Evolutionary conservation across 2,888 invertebrate genomes (phyloP).

Genomic region (Apomyelois bistriatella): DNA sequence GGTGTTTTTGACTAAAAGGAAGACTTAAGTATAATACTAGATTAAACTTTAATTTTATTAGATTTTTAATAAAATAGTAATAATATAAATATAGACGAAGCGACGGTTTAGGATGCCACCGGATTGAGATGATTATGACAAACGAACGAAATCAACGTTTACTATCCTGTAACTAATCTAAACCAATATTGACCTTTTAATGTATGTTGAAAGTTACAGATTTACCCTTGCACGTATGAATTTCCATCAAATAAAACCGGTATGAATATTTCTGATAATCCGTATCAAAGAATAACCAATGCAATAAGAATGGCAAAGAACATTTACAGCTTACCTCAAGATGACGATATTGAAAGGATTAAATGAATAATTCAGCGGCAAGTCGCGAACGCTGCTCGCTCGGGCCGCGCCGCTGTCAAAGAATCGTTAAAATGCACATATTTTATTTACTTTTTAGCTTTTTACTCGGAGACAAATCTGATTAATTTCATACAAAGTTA

Average conservation of each 20-base stretch:
- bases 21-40: too few species aligned
- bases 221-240: background rate
- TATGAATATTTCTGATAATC: slow-evolving; percentile 20
- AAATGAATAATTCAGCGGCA: slow-evolving; percentile 67
- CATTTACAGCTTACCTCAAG: slow-evolving; percentile 42
- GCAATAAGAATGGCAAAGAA: slow-evolving; percentile 42
- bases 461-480: slow-evolving; percentile 33
- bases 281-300: slow-evolving; percentile 32
- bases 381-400: slow-evolving; percentile 53
- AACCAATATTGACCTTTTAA: too few species aligned
- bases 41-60: too few species aligned
- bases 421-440: slow-evolving; percentile 61
- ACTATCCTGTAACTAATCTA: too few species aligned
- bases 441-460: slow-evolving; percentile 46
- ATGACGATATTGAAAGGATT: slow-evolving; percentile 65
- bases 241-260: background rate
- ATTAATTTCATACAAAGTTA: slow-evolving; percentile 24
- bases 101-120: too few species aligned
- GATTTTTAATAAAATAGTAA: too few species aligned
- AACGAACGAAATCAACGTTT: too few species aligned
- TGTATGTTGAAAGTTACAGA: too few species aligned
- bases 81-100: too few species aligned
- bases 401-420: slow-evolving; percentile 49
- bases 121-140: too few species aligned
- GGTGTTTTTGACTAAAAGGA: too few species aligned